phyloP scores from a whole-genome alignment of 2,888 invertebrate genomes.

The Gerris lacustris region DNA sequence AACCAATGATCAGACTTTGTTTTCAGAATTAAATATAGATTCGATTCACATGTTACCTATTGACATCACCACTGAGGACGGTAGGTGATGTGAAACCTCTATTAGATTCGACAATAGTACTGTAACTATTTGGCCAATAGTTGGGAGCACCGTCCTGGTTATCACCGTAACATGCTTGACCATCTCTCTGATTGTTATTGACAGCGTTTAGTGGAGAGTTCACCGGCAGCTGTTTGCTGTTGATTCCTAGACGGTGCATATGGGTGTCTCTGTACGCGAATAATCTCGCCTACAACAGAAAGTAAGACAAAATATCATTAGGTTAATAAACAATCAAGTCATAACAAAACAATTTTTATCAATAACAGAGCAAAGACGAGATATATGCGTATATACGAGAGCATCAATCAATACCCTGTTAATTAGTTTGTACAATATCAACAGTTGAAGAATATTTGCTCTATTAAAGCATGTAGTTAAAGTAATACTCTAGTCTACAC shows the following conservation, averaged over 20 bases:
- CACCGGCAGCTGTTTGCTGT: constrained; percentile 85
- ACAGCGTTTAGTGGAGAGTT: constrained; percentile 68
- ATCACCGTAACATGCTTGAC: constrained; percentile 53
- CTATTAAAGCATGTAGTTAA: too few species aligned
- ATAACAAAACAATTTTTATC: too few species aligned
- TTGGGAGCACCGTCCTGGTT: constrained; percentile 85
- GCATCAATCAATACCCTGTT: too few species aligned
- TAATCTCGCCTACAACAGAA: constrained; percentile 51
- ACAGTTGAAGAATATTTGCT: too few species aligned
- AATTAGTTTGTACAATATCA: too few species aligned
- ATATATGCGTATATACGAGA: too few species aligned
- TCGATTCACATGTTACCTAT: constrained; percentile 36
- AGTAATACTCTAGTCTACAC: too few species aligned
- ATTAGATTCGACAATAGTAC: constrained; percentile 63
- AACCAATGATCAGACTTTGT: background rate
- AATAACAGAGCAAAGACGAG: too few species aligned
- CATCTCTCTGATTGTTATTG: constrained; percentile 79
- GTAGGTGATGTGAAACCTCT: constrained; percentile 50
- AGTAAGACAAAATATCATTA: too few species aligned
- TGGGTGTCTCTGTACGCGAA: constrained; percentile 88
- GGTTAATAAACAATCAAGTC: too few species aligned
- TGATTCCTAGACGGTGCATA: constrained; percentile 76
- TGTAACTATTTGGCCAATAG: constrained; percentile 92
- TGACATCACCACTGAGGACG: constrained; percentile 58
- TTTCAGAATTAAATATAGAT: too few species aligned